phyloP scores from a whole-genome alignment of 2,888 invertebrate genomes.

The Spodoptera picta region DNA sequence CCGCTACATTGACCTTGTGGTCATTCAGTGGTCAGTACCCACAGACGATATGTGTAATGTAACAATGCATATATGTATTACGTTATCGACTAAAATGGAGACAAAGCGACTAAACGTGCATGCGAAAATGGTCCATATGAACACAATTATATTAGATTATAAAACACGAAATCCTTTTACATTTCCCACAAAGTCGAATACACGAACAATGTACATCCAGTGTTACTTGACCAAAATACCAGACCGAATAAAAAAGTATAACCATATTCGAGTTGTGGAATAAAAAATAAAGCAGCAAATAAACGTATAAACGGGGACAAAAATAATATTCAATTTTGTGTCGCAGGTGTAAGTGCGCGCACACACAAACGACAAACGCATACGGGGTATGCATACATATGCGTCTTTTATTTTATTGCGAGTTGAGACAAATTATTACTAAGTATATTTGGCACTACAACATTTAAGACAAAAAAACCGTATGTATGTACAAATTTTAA shows the following conservation, averaged over 20 bases:
- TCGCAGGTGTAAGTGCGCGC: conserved; percentile 13
- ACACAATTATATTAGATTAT: not conserved
- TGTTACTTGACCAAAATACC: conserved; percentile 33
- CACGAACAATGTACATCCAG: conserved; percentile 6
- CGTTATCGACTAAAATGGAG: no score
- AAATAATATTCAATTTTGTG: conserved; percentile 52
- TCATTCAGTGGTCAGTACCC: no score
- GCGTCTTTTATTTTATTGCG: not conserved
- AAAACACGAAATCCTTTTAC: not conserved
- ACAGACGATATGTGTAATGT: not conserved
- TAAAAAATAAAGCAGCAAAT: conserved; percentile 43
- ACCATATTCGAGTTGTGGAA: conserved; percentile 45
- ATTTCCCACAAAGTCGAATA: conserved; percentile 7
- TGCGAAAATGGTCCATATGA: no score
- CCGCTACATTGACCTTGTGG: conserved; percentile 8
- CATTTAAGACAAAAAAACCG: no score
- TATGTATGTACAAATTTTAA: no score
- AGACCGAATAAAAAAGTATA: conserved; percentile 37
- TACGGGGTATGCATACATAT: no score
- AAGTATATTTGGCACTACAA: no score
- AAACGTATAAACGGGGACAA: conserved; percentile 43
- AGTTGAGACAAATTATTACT: no score
- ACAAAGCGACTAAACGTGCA: no score
- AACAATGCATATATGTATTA: no score
- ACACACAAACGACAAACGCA: not conserved